phyloP scores from a whole-genome alignment of 2,888 invertebrate genomes.

The Philereme transversata region DNA sequence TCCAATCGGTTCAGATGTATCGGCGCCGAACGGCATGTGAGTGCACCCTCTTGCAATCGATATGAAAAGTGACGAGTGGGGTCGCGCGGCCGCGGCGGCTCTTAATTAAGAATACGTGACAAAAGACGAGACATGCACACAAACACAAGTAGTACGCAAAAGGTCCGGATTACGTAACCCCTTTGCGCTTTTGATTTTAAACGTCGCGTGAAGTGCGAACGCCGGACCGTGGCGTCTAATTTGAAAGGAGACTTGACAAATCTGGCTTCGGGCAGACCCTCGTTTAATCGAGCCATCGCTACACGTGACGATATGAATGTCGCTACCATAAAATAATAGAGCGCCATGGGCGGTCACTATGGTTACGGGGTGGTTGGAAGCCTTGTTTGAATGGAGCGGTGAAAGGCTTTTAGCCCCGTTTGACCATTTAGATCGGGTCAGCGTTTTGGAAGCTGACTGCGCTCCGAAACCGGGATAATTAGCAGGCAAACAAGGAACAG shows the following conservation, averaged over 20 bases:
- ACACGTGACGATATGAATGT: constrained; percentile 80
- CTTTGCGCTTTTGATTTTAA: constrained; percentile 83
- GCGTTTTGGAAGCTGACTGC: constrained; percentile 73
- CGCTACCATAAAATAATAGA: constrained; percentile 79
- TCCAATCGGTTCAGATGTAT: constrained; percentile 58
- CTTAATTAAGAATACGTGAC: constrained; percentile 85
- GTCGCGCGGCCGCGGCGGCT: constrained; percentile 67
- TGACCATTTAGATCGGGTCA: constrained; percentile 76
- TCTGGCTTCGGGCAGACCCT: constrained; percentile 79
- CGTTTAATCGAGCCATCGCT: constrained; percentile 73
- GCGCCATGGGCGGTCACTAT: constrained; percentile 73
- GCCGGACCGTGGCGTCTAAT: constrained; percentile 73
- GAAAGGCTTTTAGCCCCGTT: constrained; percentile 74
- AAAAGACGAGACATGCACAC: constrained; percentile 82
- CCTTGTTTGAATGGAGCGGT: constrained; percentile 66
- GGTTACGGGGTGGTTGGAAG: constrained; percentile 70
- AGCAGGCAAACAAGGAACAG: constrained; percentile 79
- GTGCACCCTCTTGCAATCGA: constrained; percentile 70
- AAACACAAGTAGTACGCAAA: constrained; percentile 76
- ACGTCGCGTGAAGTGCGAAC: constrained; percentile 77
- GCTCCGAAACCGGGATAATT: constrained; percentile 73
- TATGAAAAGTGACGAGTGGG: constrained; percentile 77
- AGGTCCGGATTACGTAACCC: constrained; percentile 83
- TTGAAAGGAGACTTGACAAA: constrained; percentile 80
- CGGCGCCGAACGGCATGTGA: constrained; percentile 50